Evolutionary conservation across 2,797 vertebrate species (phyloP).

Genomic region (Dendrocincla tyrannina): DNA sequence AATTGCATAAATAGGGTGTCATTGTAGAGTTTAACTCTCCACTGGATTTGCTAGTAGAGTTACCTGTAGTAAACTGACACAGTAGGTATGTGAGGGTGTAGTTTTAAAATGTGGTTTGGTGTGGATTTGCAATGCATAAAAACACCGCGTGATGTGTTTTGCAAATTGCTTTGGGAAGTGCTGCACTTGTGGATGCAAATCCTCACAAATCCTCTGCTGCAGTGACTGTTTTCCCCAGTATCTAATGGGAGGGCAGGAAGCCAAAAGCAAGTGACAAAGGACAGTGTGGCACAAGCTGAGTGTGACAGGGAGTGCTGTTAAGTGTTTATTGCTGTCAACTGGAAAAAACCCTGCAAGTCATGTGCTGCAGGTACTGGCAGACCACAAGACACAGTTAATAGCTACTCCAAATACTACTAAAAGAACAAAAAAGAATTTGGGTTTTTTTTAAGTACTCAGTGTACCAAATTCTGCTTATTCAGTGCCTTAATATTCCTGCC

Average conservation of each 20-base stretch:
- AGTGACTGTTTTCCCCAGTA: background rate
- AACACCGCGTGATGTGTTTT: background rate
- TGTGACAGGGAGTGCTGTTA: accelerated
- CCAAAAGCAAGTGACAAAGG: background rate
- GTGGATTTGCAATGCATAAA: background rate
- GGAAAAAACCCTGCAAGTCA: accelerated
- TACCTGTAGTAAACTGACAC: accelerated
- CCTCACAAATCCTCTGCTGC: accelerated
- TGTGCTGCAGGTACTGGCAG: accelerated
- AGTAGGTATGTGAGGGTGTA: too few species aligned
- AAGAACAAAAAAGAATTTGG: background rate
- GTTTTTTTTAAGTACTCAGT: accelerated
- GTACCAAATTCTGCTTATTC: background rate
- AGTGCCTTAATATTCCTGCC: background rate
- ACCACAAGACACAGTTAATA: background rate
- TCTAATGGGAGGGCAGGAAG: background rate
- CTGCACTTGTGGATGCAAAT: accelerated
- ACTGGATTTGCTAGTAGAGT: background rate
- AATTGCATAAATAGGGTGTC: background rate
- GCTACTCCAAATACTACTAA: background rate
- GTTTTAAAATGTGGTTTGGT: background rate
- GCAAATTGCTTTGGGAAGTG: background rate
- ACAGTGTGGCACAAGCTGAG: background rate
- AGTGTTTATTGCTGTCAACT: accelerated
- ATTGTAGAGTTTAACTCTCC: background rate